Evolutionary conservation across 2,888 invertebrate species (phyloP), one percentile per base, ranked within the genome.

Genomic region (Eupithecia insigniata): DNA sequence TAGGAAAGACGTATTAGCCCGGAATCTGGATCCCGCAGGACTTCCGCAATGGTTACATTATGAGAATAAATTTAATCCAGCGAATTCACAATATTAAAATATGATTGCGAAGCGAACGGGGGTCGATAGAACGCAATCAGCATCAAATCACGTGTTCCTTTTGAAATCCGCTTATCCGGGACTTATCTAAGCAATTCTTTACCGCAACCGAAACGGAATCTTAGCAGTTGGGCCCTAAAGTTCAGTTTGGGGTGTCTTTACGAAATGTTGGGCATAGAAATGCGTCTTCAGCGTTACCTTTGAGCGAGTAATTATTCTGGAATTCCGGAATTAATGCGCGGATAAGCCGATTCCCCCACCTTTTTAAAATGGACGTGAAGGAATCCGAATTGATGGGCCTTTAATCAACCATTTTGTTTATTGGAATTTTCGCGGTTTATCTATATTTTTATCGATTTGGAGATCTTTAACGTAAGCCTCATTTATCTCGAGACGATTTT

Each of bases 111-210:
- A 78, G 76, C 72, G 75, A 74, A 71, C 67, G 75, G 76, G 84
- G 83, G 81, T 80, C 80, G 83, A 82, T 82, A 80, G 81, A 84
- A 87, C 89, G 90, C 92, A 92, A 92, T 92, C 92, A 91, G 86
- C 90, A 89, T 89, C 88, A 89, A 90, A 92, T 92, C 93, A 92
- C 92, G 91, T 90, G 91, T 89, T 90, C 89, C 91, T 91, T 92
- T 90, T 90, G 87, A 92, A 92, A 92, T 90, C 90, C 88, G 91
- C 92, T 93, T 92, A 92, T 90, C 90, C 84, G 82, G 85, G 86
- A 83, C 84, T 85, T 83, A 84, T 85, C 87, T 85, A 83, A 83
- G 84, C 83, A 78, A 79, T 78, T 79, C 75, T 72, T 70, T 28
- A 67, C 66, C 69, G 71, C 82, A 80, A 73, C 75, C 81, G 66